Evolutionary conservation across 2,113 vertebrate genomes (phyloP), one percentile per base, ranked within the genome.

Genomic region (Odontesthes bonariensis): DNA sequence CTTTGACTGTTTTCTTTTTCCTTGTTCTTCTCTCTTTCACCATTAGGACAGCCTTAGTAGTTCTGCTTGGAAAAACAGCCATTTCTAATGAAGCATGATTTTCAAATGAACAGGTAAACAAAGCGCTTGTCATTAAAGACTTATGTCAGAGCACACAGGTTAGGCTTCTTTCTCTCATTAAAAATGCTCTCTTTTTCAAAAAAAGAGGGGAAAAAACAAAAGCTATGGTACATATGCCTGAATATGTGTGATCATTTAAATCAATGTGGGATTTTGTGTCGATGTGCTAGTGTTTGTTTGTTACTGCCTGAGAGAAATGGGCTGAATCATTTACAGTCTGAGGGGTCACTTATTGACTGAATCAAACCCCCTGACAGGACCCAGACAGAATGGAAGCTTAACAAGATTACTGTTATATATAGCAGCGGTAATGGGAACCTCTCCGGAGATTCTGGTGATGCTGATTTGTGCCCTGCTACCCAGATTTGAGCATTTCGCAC

Each of bases 351-450:
- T 91, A 92, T 89, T 88, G 90, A 92, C 91, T 83, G 78, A 84
- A 80, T 75, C 82, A 84, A 84, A 35, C 71, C 85, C 76, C 86
- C 76, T 80, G 82, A 88, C 84, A 71, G 77, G 69, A 38, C 73
- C 73, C 67, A 79, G 81, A 71, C 85, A 23, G 85, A 87, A 88
- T 78, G 88, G 84, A 82, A 47, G 89, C 90, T 89, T 93, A 91
- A 92, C 90, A 76, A 91, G 90, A 92, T 93, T 88, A 92, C 79
- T 77, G 89, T 88, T 89, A 88, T 87, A 91, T 90, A 91, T 90
- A 89, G 90, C 81, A 74, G 78, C 75, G 33, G 84, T 91, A 90
- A 92, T 89, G 86, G 88, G 79, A 86, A 66, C 75, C 89, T 89
- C 89, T 88, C 90, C 53, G 83, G 84, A 89, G 92, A 81, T 79